Base-by-base conservation (phyloP, 2,797 vertebrate species). In the Sternotherus odoratus region DNA sequence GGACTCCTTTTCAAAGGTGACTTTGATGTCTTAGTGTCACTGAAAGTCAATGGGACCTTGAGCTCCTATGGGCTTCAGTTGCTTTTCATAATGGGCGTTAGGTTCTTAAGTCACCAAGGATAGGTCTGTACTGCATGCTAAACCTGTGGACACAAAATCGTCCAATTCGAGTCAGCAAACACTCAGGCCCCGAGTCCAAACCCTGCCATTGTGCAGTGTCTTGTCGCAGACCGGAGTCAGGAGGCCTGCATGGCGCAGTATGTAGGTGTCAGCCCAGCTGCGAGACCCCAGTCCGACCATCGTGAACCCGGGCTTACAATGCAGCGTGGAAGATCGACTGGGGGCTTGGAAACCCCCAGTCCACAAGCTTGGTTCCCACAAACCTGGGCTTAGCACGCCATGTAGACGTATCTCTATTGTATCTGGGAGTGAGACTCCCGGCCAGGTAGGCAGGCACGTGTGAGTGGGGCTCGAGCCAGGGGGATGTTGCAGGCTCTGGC, bases 61-160 rank as follows among this genome's bases (percentile, higher is more conserved):
- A 17, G 16, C 8, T 66, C 7, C 80, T 60, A 48, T n/a, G 82
- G 19, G 5, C 43, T 46, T 54, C 63, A 39, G 57, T 72, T 39
- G 12, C n/a, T 72, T 36, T 74, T 13, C 12, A 81, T 11, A n/a
- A 0, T 3, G 5, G 78, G 36, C 16, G 4, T 82, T 12, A 75
- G 19, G 85, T 0, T 3, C 3, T 1, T 1, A 46, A 50, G n/a
- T 26, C 56, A 57, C 56, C 26, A 28, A 57, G 26, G 26, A 26
- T 60, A 60, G 15, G 28, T 60, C 57, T 60, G 7, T 28, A 33
- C 57, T 60, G 57, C 63, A 36, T 19, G n/a, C 19, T 21, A 21
- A 19, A 8, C 63, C 63, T 66, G 5, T n/a, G n/a, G n/a, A 66
- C 8, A 17, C 63, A 66, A 36, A 36, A 36, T 21, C 19, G 63